Conservation (phyloP, 2,113 vertebrate species). For the Clarias magur region DNA sequence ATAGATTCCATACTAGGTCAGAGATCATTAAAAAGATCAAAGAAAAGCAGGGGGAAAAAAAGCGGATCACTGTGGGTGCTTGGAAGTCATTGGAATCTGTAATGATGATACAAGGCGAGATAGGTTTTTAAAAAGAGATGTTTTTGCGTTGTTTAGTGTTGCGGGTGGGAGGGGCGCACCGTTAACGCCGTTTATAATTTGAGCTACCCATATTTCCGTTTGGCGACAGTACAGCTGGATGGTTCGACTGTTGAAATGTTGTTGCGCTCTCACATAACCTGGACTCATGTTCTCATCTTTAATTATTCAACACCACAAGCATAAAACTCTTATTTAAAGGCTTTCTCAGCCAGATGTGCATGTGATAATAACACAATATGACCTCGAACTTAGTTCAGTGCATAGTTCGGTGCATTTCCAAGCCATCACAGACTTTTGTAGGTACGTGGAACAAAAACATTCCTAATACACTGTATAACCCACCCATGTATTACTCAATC, state of each 20-base stretch:
- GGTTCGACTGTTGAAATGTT: conserved; percentile 21
- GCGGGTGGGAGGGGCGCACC: background rate
- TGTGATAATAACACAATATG: background rate
- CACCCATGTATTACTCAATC: background rate
- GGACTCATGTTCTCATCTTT: conserved; percentile 46
- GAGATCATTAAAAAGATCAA: conserved; percentile 59
- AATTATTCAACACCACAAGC: conserved; percentile 41
- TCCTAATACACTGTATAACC: background rate
- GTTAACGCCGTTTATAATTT: background rate
- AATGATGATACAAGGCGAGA: background rate
- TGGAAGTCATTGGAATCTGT: conserved; percentile 11
- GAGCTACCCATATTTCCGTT: conserved; percentile 5
- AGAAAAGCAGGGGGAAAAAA: background rate
- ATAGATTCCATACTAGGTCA: conserved; percentile 59
- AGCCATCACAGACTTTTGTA: too few species aligned
- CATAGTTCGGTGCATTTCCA: background rate
- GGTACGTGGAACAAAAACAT: background rate
- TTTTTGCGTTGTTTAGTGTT: background rate
- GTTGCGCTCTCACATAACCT: conserved; percentile 28
- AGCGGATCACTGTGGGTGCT: background rate
- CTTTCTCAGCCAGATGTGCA: conserved; percentile 29
- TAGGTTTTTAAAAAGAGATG: background rate
- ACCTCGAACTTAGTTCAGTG: background rate
- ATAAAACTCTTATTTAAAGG: conserved; percentile 49
- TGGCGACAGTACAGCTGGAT: conserved; percentile 3